phyloP scores from a whole-genome alignment of 2,797 vertebrate species.

The Anomalospiza imberbis region DNA sequence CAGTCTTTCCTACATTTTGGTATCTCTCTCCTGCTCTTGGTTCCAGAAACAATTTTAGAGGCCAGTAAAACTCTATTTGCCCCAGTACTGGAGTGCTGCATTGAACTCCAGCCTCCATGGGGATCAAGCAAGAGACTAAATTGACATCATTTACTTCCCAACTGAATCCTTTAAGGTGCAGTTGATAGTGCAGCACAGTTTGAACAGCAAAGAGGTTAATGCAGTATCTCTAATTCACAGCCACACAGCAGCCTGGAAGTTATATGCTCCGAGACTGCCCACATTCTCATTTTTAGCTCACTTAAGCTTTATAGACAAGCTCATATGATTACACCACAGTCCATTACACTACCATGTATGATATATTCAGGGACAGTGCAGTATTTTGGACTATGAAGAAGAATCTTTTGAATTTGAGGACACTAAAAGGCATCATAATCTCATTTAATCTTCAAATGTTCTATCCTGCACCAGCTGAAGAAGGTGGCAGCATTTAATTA shows the following conservation, averaged over 20 bases:
- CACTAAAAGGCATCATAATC: neutral
- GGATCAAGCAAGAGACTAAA: neutral
- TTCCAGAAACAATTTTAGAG: neutral
- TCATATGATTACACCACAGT: neutral
- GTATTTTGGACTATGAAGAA: neutral
- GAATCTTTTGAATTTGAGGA: neutral
- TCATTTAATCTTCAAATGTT: neutral
- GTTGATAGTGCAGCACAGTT: neutral
- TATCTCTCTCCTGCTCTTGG: neutral
- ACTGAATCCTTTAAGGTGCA: neutral
- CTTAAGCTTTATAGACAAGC: neutral
- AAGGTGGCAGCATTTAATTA: accelerated
- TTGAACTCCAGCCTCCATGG: neutral
- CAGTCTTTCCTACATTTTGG: neutral
- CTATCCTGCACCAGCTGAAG: neutral
- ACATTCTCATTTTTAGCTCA: neutral
- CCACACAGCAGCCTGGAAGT: neutral
- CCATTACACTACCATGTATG: neutral
- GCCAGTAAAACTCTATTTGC: neutral
- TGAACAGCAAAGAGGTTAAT: neutral
- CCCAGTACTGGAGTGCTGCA: neutral
- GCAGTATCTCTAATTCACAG: neutral
- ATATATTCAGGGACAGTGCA: neutral
- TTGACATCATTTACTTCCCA: neutral
- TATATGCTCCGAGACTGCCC: neutral